Evolutionary conservation across 1,140 invertebrate species (phyloP), one percentile per base, ranked within the genome.

Genomic region (Battus philenor): DNA sequence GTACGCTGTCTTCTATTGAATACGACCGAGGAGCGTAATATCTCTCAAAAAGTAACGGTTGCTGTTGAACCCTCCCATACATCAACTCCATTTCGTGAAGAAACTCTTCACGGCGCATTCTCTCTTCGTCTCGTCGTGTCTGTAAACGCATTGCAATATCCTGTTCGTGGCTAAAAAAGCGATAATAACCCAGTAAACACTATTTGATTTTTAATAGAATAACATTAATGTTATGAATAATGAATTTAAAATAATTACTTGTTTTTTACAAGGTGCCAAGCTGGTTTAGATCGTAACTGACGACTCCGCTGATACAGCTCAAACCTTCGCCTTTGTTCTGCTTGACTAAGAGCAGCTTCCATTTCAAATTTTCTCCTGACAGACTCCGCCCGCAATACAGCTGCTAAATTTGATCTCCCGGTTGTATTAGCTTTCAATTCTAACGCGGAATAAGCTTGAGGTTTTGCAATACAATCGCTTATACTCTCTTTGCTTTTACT

Each of bases 41-140:
- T 33, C 91, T 82, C 73, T 92, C 91, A 54, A 92, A 93, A 7
- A 92, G 84, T 43, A 91, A 89, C 0, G 91, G 91, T 58, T 92
- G 91, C 52, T 87, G 86, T 32, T 90, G 89, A 0, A 93, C 91
- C 47, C 91, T 86, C 33, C 90, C 88, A 38, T 91, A 77, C 91
- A 93, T 93, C 46, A 90, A 63, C 70, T 92, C 89, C 91, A 93
- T 93, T 52, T 91, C 89, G 16, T 91, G 76, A 3, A 88, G 82
- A 75, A 91, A 90, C 62, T 91, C 89, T 53, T 92, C 90, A 4
- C 88, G 87, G 47, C 90, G 87, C 55, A 91, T 87, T 52, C 87
- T 81, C 29, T 92, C 91, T 70, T 92, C 91, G 24, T 91, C 90
- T 30, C 88, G 87, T 7, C 91, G 80, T 20, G 91, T 86, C 52